phyloP scores from a whole-genome alignment of 2,888 invertebrate genomes.

The Strigamia crassipes region DNA sequence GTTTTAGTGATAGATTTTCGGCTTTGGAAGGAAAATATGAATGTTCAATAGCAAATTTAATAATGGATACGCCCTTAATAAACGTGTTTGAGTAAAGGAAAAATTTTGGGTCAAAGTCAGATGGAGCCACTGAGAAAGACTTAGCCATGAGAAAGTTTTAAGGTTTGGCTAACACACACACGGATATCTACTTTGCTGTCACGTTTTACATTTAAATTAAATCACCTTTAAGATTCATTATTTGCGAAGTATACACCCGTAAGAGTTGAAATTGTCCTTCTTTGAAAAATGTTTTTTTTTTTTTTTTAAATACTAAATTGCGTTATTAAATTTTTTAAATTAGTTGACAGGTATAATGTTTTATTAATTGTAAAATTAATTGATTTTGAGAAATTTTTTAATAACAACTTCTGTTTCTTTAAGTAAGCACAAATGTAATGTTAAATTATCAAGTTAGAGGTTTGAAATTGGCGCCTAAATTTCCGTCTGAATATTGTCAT shows the following conservation, averaged over 20 bases:
- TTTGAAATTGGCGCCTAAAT: not conserved
- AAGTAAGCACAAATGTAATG: not conserved
- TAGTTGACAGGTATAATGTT: too few species aligned
- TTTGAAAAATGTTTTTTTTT: not conserved
- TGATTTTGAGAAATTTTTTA: too few species aligned
- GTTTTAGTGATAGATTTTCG: not conserved
- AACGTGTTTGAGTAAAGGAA: not conserved
- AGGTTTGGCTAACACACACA: conserved; percentile 2
- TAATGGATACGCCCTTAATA: conserved; percentile 6
- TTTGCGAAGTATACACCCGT: not conserved
- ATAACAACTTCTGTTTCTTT: not conserved
- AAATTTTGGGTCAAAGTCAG: conserved; percentile 33
- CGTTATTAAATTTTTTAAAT: too few species aligned
- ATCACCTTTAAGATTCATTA: not conserved
- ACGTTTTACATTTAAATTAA: not conserved
- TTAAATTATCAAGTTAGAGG: not conserved
- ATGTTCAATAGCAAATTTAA: conserved; percentile 29
- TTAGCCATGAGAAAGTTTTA: conserved; percentile 12
- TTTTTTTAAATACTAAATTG: too few species aligned
- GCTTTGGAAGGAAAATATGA: not conserved
- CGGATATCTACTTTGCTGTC: conserved; percentile 19
- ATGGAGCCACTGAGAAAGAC: conserved; percentile 16
- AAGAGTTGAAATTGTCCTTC: not conserved
- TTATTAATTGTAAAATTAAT: too few species aligned
- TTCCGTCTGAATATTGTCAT: not conserved